Conservation (phyloP, 2,888 invertebrate species). For the Tenodera sinensis region DNA sequence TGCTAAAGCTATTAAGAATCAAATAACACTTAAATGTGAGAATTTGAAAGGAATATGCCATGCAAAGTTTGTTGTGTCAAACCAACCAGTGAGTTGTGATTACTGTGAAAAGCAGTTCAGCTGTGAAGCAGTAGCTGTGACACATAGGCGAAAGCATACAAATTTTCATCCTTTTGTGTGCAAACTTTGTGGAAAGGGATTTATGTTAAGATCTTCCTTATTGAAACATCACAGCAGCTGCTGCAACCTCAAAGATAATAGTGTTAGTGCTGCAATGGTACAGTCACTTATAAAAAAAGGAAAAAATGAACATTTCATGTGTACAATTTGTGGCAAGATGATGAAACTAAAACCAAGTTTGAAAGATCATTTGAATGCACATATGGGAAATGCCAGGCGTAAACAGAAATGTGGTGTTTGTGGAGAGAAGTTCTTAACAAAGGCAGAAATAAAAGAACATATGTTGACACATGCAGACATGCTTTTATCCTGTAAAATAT, state of each 20-base stretch:
- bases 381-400: conserved; percentile 5
- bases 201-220: conserved; percentile 1
- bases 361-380: conserved; percentile 19
- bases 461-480: not conserved
- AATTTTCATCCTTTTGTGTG: conserved; percentile 64
- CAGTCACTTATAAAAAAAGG: not conserved
- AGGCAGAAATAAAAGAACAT: conserved; percentile 17
- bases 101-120: conserved; percentile 6
- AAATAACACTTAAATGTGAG: not conserved
- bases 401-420: conserved; percentile 23
- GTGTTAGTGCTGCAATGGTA: not conserved
- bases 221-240: not conserved
- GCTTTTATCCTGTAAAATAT: not conserved
- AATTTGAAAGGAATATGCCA: not conserved
- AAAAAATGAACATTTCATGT: not conserved
- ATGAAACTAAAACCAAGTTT: conserved; percentile 13
- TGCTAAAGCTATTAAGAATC: not conserved
- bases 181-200: conserved; percentile 41
- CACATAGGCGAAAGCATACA: conserved; percentile 47
- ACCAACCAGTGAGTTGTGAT: conserved; percentile 2
- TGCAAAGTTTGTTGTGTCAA: not conserved
- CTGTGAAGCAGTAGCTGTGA: conserved; percentile 2
- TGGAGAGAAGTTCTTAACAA: conserved; percentile 19
- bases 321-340: conserved; percentile 21
- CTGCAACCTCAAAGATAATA: not conserved